Evolutionary conservation across 1,140 invertebrate species (phyloP).

Genomic region (Lamellibrachia luymesi): DNA sequence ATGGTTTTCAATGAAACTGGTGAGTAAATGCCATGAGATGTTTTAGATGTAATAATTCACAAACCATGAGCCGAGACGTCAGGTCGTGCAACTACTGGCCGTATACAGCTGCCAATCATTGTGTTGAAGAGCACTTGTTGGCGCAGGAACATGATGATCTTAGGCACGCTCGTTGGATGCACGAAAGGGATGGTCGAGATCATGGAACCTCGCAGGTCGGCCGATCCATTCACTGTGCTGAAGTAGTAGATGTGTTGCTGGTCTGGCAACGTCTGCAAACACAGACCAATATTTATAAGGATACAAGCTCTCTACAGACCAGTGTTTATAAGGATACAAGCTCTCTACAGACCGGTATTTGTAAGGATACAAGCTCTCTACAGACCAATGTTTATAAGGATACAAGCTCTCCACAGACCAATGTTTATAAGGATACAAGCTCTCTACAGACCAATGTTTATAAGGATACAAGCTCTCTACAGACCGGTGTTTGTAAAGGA

Average conservation of each 20-base stretch:
- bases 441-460: too few relatives aligned
- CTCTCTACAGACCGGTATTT: too few relatives aligned
- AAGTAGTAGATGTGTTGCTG: constrained; percentile 92
- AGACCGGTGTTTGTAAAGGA: too few relatives aligned
- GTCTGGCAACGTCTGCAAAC: constrained; percentile 76
- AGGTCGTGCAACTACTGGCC: constrained; percentile 57
- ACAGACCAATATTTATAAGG: not conserved
- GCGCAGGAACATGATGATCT: constrained; percentile 78
- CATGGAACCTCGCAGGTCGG: constrained; percentile 71
- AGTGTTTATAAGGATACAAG: not conserved
- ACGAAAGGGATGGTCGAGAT: constrained; percentile 86
- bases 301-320: not conserved
- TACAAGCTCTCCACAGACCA: not conserved
- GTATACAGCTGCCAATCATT: constrained; percentile 81
- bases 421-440: too few relatives aligned
- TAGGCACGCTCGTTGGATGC: constrained; percentile 88
- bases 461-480: too few relatives aligned
- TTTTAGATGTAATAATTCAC: not conserved
- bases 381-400: not conserved
- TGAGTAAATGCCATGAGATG: too few relatives aligned
- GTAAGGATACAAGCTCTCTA: not conserved
- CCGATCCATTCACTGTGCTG: constrained; percentile 70
- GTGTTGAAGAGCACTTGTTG: constrained; percentile 91
- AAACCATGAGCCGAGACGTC: not conserved
- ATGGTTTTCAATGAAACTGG: too few relatives aligned